Conservation (phyloP, 2,888 invertebrate genomes). For the Amiota communis region DNA sequence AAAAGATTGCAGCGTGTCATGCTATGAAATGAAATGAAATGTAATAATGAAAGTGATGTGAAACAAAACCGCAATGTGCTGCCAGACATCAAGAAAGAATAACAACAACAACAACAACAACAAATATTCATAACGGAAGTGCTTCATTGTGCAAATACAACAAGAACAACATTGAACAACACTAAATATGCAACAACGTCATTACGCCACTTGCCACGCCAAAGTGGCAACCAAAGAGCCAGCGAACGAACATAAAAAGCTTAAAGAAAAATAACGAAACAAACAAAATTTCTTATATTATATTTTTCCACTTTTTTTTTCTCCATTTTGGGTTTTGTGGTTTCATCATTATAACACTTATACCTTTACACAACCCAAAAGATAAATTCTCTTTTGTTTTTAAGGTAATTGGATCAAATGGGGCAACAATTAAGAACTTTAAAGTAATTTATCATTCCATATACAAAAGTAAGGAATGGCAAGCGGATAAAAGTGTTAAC, state of each 20-base stretch:
- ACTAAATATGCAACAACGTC: neutral
- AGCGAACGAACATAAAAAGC: neutral
- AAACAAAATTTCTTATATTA: neutral
- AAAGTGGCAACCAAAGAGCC: no score
- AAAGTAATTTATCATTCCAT: no score
- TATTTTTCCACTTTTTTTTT: conserved; percentile 6
- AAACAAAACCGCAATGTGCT: neutral
- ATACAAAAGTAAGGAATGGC: no score
- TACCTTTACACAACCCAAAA: no score
- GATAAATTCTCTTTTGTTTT: no score
- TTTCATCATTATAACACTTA: no score
- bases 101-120: conserved; percentile 7
- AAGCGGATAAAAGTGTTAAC: no score
- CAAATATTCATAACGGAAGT: conserved; percentile 27
- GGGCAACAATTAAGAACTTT: no score
- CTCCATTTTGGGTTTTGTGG: conserved; percentile 28
- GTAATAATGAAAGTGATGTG: neutral
- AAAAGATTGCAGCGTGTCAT: conserved; percentile 5
- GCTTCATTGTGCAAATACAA: conserved; percentile 7
- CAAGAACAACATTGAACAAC: neutral
- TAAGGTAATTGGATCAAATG: no score
- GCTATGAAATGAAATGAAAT: conserved; percentile 3
- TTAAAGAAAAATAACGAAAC: neutral
- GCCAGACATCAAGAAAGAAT: neutral
- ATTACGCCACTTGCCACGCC: neutral